Conservation (phyloP, 2,113 vertebrate genomes). For the Microtus richardsoni region DNA sequence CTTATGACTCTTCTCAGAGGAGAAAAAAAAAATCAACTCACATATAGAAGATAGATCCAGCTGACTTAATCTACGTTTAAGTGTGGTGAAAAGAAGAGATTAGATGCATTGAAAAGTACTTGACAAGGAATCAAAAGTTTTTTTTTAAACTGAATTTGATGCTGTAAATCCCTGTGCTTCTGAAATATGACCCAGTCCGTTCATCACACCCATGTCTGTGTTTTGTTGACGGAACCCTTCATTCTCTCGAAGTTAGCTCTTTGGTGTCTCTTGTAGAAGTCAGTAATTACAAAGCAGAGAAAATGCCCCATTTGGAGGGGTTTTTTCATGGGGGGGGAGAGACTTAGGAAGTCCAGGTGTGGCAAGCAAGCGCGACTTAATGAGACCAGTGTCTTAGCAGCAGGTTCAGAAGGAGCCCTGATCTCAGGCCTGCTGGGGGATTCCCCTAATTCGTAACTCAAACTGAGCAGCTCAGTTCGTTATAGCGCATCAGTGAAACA, state of each 20-base stretch:
- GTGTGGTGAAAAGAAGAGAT: neutral
- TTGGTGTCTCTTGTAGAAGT: conserved; percentile 68
- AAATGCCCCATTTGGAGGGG: conserved; percentile 77
- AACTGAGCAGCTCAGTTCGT: conserved; percentile 81
- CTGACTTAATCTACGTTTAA: neutral
- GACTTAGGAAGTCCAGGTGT: conserved; percentile 74
- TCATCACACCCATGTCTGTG: conserved; percentile 5
- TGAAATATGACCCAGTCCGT: conserved; percentile 4
- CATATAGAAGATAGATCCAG: neutral
- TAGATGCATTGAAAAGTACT: neutral
- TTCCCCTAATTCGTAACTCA: conserved; percentile 84
- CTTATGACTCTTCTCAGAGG: neutral
- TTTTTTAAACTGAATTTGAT: neutral
- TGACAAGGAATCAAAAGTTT: neutral
- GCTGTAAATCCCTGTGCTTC: neutral
- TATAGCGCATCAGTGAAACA: conserved; percentile 84
- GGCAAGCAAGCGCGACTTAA: conserved; percentile 79
- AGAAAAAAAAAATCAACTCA: neutral
- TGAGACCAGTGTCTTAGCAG: conserved; percentile 77
- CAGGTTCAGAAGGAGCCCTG: conserved; percentile 71
- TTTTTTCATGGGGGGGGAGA: conserved; percentile 74
- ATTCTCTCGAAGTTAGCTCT: conserved; percentile 62
- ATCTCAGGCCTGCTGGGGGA: conserved; percentile 77
- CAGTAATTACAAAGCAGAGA: conserved; percentile 80
- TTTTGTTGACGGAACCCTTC: conserved; percentile 37